Conservation (phyloP, 2,888 invertebrate species). For the Hecatera dysodea region DNA sequence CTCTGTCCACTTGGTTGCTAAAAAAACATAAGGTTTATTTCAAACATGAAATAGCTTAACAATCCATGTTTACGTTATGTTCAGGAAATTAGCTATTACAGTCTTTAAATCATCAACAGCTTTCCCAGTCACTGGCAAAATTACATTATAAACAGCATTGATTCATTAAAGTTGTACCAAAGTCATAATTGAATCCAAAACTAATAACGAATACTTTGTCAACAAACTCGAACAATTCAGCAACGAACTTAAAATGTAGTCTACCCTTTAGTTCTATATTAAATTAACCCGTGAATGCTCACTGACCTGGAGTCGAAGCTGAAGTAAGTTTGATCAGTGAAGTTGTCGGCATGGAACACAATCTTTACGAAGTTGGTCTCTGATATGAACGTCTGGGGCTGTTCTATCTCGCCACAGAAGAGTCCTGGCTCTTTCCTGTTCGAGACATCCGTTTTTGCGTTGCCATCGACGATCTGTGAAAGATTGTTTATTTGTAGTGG, state of each 20-base stretch:
- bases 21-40: not conserved
- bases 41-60: no score
- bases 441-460: conserved; percentile 96
- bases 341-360: conserved; percentile 97
- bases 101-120: not conserved
- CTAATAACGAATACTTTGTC: conserved; percentile 34
- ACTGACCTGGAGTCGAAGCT: conserved; percentile 93
- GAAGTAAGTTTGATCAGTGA: conserved; percentile 97
- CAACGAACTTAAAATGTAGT: conserved; percentile 78
- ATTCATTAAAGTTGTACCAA: not conserved
- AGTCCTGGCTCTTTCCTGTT: conserved; percentile 97
- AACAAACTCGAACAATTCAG: conserved; percentile 28
- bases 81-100: no score
- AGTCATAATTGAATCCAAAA: conserved; percentile 12
- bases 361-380: conserved; percentile 98
- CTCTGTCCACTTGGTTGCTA: not conserved
- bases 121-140: not conserved
- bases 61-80: no score
- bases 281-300: conserved; percentile 90
- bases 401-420: conserved; percentile 98
- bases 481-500: not conserved
- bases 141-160: not conserved
- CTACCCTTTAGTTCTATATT: conserved; percentile 85
- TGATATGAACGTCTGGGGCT: conserved; percentile 98
- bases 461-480: conserved; percentile 96